A percentile compares a stretch with the other conserved stretches of the same genome.
Evolutionary conservation across 2,888 invertebrate genomes (phyloP).

Genomic region (Eurois occulta): DNA sequence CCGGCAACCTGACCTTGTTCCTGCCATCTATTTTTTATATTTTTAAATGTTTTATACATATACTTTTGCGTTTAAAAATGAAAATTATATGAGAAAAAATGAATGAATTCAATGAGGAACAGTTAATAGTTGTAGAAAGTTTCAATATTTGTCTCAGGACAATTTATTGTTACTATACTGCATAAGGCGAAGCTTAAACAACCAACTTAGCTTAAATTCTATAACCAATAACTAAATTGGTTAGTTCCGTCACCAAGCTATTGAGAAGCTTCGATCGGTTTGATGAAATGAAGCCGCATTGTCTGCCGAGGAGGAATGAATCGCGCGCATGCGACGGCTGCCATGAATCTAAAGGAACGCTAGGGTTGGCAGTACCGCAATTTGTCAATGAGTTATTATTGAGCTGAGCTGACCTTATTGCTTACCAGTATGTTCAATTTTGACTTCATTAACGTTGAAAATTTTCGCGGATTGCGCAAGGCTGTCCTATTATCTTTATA

Average conservation of each 20-base stretch:
- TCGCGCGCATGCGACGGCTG: constrained; percentile 50
- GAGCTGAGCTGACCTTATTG: background rate
- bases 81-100: too few species aligned
- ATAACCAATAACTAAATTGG: constrained; percentile 25
- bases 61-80: too few species aligned
- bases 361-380: constrained; percentile 38
- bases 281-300: constrained; percentile 49
- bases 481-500: background rate
- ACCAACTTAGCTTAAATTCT: background rate
- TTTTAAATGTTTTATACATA: too few species aligned
- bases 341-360: constrained; percentile 40
- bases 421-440: background rate
- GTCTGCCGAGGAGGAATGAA: constrained; percentile 43
- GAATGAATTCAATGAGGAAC: too few species aligned
- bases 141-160: background rate
- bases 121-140: too few species aligned
- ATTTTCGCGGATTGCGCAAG: background rate
- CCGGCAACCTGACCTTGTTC: too few species aligned
- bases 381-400: background rate
- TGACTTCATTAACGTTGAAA: background rate
- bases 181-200: background rate
- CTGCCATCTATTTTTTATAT: too few species aligned
- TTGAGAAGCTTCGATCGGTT: constrained; percentile 9
- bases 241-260: constrained; percentile 9
- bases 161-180: background rate